Conservation (phyloP, 1,140 invertebrate genomes). For the Pararge aegeria region DNA sequence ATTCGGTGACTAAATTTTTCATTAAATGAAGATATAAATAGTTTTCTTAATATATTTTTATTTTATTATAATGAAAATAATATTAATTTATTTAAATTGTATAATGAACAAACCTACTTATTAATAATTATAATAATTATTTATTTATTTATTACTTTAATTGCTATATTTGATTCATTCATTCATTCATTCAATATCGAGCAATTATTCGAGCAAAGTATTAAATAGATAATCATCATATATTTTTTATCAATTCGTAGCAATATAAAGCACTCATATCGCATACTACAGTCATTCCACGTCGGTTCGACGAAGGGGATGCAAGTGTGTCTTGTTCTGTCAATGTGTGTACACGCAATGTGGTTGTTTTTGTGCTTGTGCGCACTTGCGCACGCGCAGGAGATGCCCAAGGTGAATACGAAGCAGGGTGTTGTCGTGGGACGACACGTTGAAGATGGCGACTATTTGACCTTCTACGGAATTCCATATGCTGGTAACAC, state of each 20-base stretch:
- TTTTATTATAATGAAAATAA: neutral
- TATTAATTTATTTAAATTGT: conserved; percentile 1
- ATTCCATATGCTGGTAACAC: conserved; percentile 53
- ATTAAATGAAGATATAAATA: neutral
- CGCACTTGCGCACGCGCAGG: conserved; percentile 40
- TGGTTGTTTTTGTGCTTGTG: conserved; percentile 37
- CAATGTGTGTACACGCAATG: conserved; percentile 20
- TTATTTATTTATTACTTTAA: neutral
- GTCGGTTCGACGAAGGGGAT: neutral
- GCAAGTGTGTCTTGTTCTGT: conserved; percentile 11
- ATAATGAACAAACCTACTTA: neutral
- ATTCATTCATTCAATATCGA: too few relatives aligned
- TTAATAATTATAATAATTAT: neutral
- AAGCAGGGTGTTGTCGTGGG: conserved; percentile 53
- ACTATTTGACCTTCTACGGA: conserved; percentile 55
- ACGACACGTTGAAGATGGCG: conserved; percentile 35
- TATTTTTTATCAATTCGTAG: too few relatives aligned
- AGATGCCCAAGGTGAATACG: conserved; percentile 42
- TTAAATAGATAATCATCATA: too few relatives aligned
- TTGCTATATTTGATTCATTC: too few relatives aligned
- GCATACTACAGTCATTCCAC: too few relatives aligned
- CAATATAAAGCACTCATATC: too few relatives aligned
- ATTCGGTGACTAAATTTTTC: conserved; percentile 1
- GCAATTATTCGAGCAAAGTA: too few relatives aligned
- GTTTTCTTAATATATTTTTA: neutral